Conservation (phyloP, 2,113 vertebrate genomes). For the Clarias batrachus region DNA sequence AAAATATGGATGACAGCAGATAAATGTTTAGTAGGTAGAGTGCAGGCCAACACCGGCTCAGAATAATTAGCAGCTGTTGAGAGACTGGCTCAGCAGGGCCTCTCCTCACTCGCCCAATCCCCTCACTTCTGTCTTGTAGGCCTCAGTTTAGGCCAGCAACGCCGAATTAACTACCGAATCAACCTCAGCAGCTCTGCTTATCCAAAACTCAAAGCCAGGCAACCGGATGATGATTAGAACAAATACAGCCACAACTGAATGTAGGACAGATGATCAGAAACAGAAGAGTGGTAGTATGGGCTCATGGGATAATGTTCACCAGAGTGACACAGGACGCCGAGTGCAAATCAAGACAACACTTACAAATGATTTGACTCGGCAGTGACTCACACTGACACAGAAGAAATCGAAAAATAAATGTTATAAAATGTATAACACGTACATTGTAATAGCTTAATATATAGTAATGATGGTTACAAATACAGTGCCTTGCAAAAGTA, state of each 20-base stretch:
- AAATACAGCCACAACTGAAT: neutral
- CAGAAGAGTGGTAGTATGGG: no score
- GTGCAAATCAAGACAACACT: neutral
- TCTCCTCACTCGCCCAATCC: slow-evolving; percentile 53
- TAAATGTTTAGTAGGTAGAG: slow-evolving; percentile 77
- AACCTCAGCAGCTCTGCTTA: slow-evolving; percentile 54
- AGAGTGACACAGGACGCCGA: neutral
- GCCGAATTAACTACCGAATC: slow-evolving; percentile 68
- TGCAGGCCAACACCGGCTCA: slow-evolving; percentile 74
- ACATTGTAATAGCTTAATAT: neutral
- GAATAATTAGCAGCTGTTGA: slow-evolving; percentile 79
- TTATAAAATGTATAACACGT: neutral
- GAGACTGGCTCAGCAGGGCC: slow-evolving; percentile 68
- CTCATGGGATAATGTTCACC: neutral
- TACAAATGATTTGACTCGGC: neutral
- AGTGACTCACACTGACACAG: neutral
- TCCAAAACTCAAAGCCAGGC: neutral
- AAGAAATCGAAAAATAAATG: neutral
- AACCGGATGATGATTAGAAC: neutral
- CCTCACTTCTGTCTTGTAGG: slow-evolving; percentile 50
- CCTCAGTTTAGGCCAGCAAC: slow-evolving; percentile 57
- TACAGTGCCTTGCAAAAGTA: no score
- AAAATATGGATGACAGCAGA: slow-evolving; percentile 76
- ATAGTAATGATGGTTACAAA: neutral
- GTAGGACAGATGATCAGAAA: neutral